Conservation (phyloP, 2,888 invertebrate genomes). For the Leuctra nigra region DNA sequence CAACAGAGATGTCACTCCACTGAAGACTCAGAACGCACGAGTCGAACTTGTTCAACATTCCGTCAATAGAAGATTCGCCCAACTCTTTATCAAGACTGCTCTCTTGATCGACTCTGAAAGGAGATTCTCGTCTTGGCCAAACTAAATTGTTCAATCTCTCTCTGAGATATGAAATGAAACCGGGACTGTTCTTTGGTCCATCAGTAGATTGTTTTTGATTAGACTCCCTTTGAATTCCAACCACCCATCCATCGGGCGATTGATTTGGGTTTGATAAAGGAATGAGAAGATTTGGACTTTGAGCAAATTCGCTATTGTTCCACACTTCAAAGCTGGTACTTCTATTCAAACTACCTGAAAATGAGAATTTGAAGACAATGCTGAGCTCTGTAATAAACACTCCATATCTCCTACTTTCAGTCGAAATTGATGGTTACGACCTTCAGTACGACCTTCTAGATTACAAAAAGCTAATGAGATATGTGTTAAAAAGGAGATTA, state of each 20-base stretch:
- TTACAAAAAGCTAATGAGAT: no score
- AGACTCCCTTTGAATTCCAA: neutral
- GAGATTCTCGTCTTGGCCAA: neutral
- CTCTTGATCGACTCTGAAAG: neutral
- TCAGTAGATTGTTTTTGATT: neutral
- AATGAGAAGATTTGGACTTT: no score
- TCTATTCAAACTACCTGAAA: neutral
- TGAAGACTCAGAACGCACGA: conserved; percentile 17
- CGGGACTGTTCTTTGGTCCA: neutral
- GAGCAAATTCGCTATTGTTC: neutral
- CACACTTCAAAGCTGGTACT: conserved; percentile 6
- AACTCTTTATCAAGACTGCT: neutral
- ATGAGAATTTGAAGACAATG: no score
- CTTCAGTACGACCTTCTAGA: no score
- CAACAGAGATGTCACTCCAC: conserved; percentile 8
- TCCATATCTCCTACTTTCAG: no score
- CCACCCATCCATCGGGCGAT: neutral
- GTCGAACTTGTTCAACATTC: conserved; percentile 15
- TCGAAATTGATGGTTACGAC: no score
- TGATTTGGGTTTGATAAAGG: no score
- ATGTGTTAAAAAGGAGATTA: no score
- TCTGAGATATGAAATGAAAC: neutral
- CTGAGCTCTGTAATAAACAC: no score
- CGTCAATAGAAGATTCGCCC: neutral
- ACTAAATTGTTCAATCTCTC: neutral